Base-by-base conservation (phyloP, 2,113 vertebrate species). In the Elephas maximus region DNA sequence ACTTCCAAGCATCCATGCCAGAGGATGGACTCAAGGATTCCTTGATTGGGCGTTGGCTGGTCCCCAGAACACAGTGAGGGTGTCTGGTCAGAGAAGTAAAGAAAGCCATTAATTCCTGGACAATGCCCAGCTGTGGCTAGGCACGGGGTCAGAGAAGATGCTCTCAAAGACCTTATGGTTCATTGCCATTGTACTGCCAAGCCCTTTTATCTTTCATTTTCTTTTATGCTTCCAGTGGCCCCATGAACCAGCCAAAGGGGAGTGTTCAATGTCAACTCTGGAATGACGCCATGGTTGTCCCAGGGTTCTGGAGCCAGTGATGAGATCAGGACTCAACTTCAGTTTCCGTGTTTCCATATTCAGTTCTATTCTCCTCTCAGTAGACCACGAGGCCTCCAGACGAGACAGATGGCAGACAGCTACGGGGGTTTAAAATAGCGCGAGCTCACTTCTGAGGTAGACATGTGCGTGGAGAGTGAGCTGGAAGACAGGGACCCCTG, bases 381-480 rank as follows among this genome's bases (percentile, higher is more conserved):
- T 18, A 94, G 94, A 98, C 92, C 94, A 83, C 0, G 69, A 89
- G 97, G 87, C 71, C 93, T 96, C 90, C 87, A 97, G 95, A 97
- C 97, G 8, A 96, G 96, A 96, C 97, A 98, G 97, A 97, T 97
- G 98, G 97, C 93, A 96, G 95, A 94, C 80, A 71, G 94, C 51
- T 94, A 44, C 87, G 57, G 83, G 84, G 53, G 91, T 93, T 95
- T 98, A 97, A 98, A 98, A 98, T 96, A 98, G 95, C 89, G 65
- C 0, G 48, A 94, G 95, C 97, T 96, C 60, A 84, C 90, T 96
- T 93, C 93, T 84, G 97, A 96, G 97, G 94, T 92, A 96, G 94
- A 92, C 93, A 48, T 79, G 95, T 92, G 79, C 20, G 12, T 88
- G 87, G 95, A 97, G 85, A 94, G 86, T 81, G 94, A 97, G 86